Evolutionary conservation across 2,888 invertebrate genomes (phyloP).

Genomic region (Ophion obscuratus): DNA sequence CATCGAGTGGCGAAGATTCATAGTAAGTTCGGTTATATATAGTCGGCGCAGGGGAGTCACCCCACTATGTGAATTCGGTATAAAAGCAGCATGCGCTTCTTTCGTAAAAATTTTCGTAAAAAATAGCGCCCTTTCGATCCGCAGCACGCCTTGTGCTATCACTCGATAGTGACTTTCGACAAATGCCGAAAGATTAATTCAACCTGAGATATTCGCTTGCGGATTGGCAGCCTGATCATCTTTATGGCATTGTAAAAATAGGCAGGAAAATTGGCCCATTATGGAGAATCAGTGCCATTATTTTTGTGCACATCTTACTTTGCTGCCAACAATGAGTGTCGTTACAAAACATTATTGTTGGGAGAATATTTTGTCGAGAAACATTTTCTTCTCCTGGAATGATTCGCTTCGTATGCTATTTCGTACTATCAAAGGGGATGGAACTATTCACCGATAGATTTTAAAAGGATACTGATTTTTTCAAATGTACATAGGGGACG

Average conservation of each 20-base stretch:
- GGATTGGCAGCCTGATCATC: neutral
- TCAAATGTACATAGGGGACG: no score
- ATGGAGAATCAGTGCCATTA: neutral
- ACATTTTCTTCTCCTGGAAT: neutral
- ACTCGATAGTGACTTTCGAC: conserved; percentile 13
- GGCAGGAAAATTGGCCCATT: neutral
- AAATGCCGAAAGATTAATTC: conserved; percentile 2
- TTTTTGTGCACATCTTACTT: neutral
- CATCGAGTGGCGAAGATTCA: conserved; percentile 70
- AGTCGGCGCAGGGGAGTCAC: conserved; percentile 55
- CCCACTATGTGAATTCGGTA: conserved; percentile 55
- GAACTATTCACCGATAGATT: neutral
- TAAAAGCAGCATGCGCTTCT: conserved; percentile 76
- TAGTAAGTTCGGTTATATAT: conserved; percentile 74
- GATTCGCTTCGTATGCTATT: neutral
- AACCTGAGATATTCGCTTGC: neutral
- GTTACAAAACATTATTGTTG: neutral
- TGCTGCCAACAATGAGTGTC: neutral
- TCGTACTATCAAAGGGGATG: neutral
- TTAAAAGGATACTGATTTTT: no score
- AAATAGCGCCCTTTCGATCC: conserved; percentile 2
- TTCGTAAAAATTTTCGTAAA: no score
- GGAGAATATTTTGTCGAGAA: neutral
- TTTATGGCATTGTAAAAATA: neutral
- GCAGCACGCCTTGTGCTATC: neutral